Conservation (phyloP, 2,113 vertebrate genomes). For the Pluvialis apricaria region DNA sequence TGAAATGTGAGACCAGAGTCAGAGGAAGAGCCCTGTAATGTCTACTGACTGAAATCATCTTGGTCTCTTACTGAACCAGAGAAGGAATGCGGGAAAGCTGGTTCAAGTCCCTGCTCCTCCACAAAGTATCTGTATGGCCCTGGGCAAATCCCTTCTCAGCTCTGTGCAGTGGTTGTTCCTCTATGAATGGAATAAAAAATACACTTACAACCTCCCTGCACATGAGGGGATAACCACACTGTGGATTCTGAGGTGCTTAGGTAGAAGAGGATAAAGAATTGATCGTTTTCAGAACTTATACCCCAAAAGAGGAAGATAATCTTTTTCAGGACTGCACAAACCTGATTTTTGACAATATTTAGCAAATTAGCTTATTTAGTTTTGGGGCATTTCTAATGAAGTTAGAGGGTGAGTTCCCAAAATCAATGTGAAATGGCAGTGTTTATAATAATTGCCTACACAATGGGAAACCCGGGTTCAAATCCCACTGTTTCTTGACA, state of each 20-base stretch:
- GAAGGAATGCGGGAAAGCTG: slow-evolving; percentile 32
- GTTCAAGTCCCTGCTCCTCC: neutral
- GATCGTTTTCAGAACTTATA: neutral
- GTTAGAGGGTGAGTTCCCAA: neutral
- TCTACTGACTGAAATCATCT: neutral
- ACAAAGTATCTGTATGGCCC: neutral
- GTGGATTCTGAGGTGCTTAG: neutral
- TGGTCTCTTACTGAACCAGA: slow-evolving; percentile 21
- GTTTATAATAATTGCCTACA: neutral
- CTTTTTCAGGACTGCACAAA: neutral
- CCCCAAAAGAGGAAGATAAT: neutral
- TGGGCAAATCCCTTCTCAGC: neutral
- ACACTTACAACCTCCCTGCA: neutral
- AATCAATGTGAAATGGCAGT: neutral
- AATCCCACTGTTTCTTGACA: neutral
- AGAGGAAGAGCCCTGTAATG: neutral
- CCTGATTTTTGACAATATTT: neutral
- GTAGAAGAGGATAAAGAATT: neutral
- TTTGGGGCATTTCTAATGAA: neutral
- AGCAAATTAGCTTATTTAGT: neutral
- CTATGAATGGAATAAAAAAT: neutral
- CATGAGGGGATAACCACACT: accelerated
- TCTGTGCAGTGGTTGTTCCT: neutral
- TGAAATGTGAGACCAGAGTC: neutral
- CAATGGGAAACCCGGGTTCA: neutral